Evolutionary conservation across 1,140 invertebrate species (phyloP), one percentile per base, ranked within the genome.

Genomic region (Mesaphorura yosii): DNA sequence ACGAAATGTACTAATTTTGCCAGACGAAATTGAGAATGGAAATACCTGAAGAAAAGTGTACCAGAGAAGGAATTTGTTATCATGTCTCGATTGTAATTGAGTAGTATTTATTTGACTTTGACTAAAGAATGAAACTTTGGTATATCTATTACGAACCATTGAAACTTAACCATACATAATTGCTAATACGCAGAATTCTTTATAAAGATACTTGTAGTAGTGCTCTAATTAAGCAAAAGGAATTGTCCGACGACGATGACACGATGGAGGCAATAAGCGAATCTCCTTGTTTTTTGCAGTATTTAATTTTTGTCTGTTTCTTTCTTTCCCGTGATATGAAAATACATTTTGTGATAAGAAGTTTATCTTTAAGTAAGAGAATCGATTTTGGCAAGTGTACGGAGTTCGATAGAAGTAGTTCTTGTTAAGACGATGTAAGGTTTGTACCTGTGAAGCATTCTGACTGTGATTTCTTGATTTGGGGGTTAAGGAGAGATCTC

Each of bases 231-330:
- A 37, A 37, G 17, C 12, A 12, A 42, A 42, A 10, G 40, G 7
- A 19, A 42, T 6, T 12, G 34, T 37, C 34, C 17, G 23, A 23
- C 10, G 23, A 46, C 7, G 10, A 23, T 14, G 44, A 46, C 15
- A 46, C 28, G 12, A 34, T 14, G 46, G 10, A 46, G 46, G 46
- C 46, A 48, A 48, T 48, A 48, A 48, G 46, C 37, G 46, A 48
- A 48, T 48, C 46, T 48, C 46, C 46, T 48, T n/a, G n/a, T n/a
- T n/a, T 48, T 48, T 29, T 34, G 27, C 46, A 48, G 46, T 48
- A 48, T 48, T 48, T 48, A 10, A 48, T 48, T 29, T 46, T 46
- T 25, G 10, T 46, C 29, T 46, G 12, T 37, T 37, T 37, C 17
- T 25, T 6, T 46, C 29, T 46, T 19, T 48, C 46, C 44, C 46